Conservation (phyloP, 2,797 vertebrate genomes). For the Premnoplex brunnescens region DNA sequence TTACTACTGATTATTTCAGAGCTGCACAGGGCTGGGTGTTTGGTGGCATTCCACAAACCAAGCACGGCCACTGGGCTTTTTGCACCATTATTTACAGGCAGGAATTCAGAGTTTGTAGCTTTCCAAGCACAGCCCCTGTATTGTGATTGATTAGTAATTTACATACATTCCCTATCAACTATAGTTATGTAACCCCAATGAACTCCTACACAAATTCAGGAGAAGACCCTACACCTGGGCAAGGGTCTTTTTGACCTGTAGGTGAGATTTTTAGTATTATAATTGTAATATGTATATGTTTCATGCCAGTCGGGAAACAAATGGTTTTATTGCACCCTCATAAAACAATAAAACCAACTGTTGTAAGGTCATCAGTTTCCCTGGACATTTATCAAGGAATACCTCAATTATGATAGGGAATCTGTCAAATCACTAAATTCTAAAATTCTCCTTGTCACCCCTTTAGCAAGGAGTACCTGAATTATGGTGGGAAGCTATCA, state of each 20-base stretch:
- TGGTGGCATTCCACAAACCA: rapidly evolving
- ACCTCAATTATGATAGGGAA: too few species aligned
- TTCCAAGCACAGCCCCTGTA: not conserved
- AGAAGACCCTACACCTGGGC: not conserved
- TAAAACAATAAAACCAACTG: too few species aligned
- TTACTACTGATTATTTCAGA: not conserved
- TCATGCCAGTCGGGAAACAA: too few species aligned
- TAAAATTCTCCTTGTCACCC: too few species aligned
- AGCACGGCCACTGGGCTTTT: not conserved
- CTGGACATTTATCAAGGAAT: too few species aligned
- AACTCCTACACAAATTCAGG: not conserved
- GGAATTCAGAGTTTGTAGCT: not conserved
- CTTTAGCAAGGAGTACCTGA: too few species aligned
- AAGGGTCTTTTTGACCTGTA: not conserved
- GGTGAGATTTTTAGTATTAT: not conserved
- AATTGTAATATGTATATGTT: too few species aligned
- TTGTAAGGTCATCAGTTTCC: too few species aligned
- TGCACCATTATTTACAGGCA: rapidly evolving
- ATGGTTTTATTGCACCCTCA: too few species aligned
- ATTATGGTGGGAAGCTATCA: too few species aligned
- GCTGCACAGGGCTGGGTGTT: rapidly evolving
- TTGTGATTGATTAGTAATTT: not conserved
- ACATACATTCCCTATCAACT: too few species aligned
- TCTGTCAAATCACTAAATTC: too few species aligned
- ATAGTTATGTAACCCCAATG: not conserved